These are phyloP conservation scores for Atlantisia rogersi DNA, from an alignment of 2,113 vertebrate genomes.

Conservation along the genomic window DNA sequence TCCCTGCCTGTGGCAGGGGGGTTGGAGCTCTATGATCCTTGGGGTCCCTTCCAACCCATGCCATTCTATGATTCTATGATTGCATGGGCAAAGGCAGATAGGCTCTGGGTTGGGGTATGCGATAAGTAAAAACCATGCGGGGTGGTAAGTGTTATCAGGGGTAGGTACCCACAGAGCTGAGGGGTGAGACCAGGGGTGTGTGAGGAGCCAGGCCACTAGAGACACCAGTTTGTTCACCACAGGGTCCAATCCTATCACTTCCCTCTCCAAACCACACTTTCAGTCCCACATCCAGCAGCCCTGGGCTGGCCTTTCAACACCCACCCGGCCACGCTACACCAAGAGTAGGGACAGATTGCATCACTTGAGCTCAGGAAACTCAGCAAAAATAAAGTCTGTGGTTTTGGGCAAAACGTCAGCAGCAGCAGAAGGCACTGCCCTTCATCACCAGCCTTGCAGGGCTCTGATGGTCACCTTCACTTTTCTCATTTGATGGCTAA, in stretches of 20 bases:
- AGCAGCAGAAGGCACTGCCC: neutral
- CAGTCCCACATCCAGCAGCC: neutral
- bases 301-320: neutral
- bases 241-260: neutral
- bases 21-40: too few relatives aligned
- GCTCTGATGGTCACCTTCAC: neutral
- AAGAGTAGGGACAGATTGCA: neutral
- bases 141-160: neutral
- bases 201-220: neutral
- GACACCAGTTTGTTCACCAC: neutral
- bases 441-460: neutral
- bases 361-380: neutral
- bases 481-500: neutral
- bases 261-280: neutral
- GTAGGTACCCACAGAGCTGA: neutral
- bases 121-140: neutral
- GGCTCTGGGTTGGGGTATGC: rapidly evolving
- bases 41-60: too few relatives aligned
- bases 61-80: too few relatives aligned
- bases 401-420: neutral
- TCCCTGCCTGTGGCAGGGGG: too few relatives aligned
- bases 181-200: neutral
- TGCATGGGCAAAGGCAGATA: neutral
- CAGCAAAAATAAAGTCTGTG: neutral
- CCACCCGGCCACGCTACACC: rapidly evolving